Evolutionary conservation across 2,797 vertebrate genomes (phyloP).

Genomic region (Carapus acus): DNA sequence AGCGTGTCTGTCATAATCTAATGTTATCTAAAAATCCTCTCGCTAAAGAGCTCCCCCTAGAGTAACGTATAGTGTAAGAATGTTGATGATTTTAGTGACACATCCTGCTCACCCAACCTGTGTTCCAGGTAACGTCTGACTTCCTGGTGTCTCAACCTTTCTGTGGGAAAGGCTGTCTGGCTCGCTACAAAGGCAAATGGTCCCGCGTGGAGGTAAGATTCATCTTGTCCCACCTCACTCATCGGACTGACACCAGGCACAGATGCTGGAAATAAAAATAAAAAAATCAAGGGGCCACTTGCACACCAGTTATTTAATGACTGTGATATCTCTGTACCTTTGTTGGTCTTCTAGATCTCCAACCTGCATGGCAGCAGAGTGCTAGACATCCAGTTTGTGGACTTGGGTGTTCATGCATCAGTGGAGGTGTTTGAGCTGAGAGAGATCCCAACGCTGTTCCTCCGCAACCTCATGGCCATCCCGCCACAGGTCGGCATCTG

Average conservation of each 20-base stretch:
- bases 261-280: background rate
- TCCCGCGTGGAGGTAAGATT: slow-evolving; percentile 87
- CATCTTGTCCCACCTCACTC: background rate
- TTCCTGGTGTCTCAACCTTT: slow-evolving; percentile 84
- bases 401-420: slow-evolving; percentile 84
- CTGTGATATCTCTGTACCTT: background rate
- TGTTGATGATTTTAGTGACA: background rate
- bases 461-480: slow-evolving; percentile 80
- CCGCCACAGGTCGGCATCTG: slow-evolving; percentile 84
- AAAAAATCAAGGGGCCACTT: background rate
- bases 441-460: slow-evolving; percentile 83
- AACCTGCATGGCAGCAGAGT: slow-evolving; percentile 90
- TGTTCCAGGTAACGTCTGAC: slow-evolving; percentile 78
- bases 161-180: slow-evolving; percentile 91
- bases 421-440: slow-evolving; percentile 90
- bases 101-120: background rate
- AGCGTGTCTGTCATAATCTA: too few species aligned
- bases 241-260: background rate
- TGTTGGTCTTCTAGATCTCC: slow-evolving; percentile 76
- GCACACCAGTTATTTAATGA: background rate
- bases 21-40: too few species aligned
- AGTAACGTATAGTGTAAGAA: slow-evolving; percentile 1
- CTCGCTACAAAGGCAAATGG: slow-evolving; percentile 91
- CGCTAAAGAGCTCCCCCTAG: too few species aligned
- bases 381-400: slow-evolving; percentile 88